Percentiles rank a stretch among this genome's conserved stretches.
Conservation (phyloP, 2,888 invertebrate genomes). For the Chalcosyrphus nemorum region DNA sequence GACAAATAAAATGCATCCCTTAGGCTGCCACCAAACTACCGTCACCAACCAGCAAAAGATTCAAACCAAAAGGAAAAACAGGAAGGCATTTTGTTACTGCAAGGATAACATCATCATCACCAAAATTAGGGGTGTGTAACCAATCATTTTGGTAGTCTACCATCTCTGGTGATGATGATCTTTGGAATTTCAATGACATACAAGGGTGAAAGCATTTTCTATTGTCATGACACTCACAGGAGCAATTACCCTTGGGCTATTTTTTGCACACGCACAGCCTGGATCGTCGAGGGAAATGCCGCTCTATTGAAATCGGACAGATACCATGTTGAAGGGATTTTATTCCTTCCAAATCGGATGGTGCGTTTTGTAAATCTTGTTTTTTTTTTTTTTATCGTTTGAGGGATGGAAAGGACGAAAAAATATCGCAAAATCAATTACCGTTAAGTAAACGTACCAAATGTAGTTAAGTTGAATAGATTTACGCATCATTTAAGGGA, state of each 20-base stretch:
- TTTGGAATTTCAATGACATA: constrained; percentile 19
- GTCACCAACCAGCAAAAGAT: constrained; percentile 10
- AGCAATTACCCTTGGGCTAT: constrained; percentile 75
- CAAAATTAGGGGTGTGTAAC: constrained; percentile 42
- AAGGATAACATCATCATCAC: constrained; percentile 27
- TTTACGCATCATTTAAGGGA: constrained; percentile 75
- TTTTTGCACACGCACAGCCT: constrained; percentile 20
- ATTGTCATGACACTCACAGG: constrained; percentile 74
- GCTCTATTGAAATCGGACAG: constrained; percentile 41
- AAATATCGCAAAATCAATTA: constrained; percentile 72
- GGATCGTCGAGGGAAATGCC: constrained; percentile 41
- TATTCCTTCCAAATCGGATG: constrained; percentile 35
- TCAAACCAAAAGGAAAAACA: constrained; percentile 9
- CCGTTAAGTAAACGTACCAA: constrained; percentile 69
- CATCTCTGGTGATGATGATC: constrained; percentile 18
- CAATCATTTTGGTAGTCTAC: constrained; percentile 18
- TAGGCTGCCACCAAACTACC: constrained; percentile 18
- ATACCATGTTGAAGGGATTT: constrained; percentile 67
- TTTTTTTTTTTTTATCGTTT: background rate
- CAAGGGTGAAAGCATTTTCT: constrained; percentile 62
- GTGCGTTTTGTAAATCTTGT: constrained; percentile 18
- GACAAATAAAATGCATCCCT: constrained; percentile 34
- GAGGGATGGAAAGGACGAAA: constrained; percentile 33
- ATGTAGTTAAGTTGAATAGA: constrained; percentile 73
- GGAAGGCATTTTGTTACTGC: constrained; percentile 44